Base-by-base conservation (phyloP, 2,888 invertebrate species). In the Dryocosmus kuriphilus region DNA sequence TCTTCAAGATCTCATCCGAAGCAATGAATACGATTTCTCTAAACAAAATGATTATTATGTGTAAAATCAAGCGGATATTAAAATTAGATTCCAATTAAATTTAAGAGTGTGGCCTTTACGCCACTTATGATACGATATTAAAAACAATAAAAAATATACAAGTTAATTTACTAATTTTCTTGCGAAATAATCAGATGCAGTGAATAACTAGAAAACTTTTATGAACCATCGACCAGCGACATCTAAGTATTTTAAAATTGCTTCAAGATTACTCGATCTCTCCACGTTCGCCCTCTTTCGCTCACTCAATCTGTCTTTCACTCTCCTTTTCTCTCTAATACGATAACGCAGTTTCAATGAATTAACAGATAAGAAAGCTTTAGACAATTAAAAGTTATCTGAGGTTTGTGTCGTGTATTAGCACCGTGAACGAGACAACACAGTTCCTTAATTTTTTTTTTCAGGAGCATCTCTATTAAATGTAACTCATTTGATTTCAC, bases 191-290 rank as follows among this genome's bases (percentile, higher is more conserved):
- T 51, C 51, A 51, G n/a, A 51, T 51, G 51, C 51, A 51, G 51
- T 22, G 9, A 51, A 51, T 51, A 51, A 51, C n/a, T n/a, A 51
- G n/a, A n/a, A 41, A 46, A 67, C 27, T 67, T 24, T 27, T 46
- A 46, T 35, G 14, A 65, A 41, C 41, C 63, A 73, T 81, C 79
- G 79, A 27, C 79, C 79, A 65, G 77, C 79, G 74, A 81, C 27
- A 41, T 65, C 35, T 75, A 75, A 63, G 7, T 35, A 57, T 57
- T 22, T 8, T 57, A 57, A 57, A 57, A 27, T 57, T 57, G 14
- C 57, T 22, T 27, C 22, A 57, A 27, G 6, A 57, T 57, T 9
- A 24, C 57, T 24, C 24, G 57, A 27, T 57, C 24, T 57, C 22
- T 57, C 57, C 57, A 57, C 14, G 24, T 14, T 24, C 14, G 11